A percentile compares a stretch with the other conserved stretches of the same genome.
Evolutionary conservation across 2,888 invertebrate genomes (phyloP).

Genomic region (Acutogordius australiensis): DNA sequence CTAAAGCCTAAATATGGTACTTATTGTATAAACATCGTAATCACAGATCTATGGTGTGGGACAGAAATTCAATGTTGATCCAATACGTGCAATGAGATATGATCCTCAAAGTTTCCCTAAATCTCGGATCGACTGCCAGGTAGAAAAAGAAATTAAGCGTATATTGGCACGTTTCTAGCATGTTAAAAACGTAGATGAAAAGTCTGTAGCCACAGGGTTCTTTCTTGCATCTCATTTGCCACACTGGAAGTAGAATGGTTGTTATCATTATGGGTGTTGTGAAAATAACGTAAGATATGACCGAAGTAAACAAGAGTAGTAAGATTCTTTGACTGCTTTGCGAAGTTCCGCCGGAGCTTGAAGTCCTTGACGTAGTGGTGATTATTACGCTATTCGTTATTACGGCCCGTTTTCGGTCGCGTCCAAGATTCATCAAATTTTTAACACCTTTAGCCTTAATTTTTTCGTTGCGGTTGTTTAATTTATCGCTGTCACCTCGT

Average conservation of each 20-base stretch:
- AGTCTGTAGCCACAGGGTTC: not conserved
- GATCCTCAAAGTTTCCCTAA: too few relatives aligned
- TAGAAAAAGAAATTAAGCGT: conserved; percentile 1
- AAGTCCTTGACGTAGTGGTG: not conserved
- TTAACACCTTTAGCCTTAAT: too few relatives aligned
- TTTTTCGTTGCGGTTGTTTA: too few relatives aligned
- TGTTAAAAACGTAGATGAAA: not conserved
- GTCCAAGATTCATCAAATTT: too few relatives aligned
- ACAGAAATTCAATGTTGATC: too few relatives aligned
- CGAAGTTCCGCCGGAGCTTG: not conserved
- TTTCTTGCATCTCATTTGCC: not conserved
- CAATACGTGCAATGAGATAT: too few relatives aligned
- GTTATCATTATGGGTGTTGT: not conserved
- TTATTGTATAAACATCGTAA: too few relatives aligned
- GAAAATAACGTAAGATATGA: conserved; percentile 1
- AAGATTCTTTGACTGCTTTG: not conserved
- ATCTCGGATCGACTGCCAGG: not conserved
- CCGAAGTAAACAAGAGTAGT: conserved; percentile 6
- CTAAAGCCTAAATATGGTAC: too few relatives aligned
- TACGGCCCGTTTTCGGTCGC: too few relatives aligned
- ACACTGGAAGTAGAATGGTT: not conserved
- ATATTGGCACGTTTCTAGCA: not conserved
- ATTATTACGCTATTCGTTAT: too few relatives aligned
- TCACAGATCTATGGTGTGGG: too few relatives aligned
- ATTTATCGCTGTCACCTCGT: too few relatives aligned